These are phyloP conservation scores for Hoplias malabaricus DNA, from an alignment of 2,113 vertebrate genomes.

Conservation along the genomic window DNA sequence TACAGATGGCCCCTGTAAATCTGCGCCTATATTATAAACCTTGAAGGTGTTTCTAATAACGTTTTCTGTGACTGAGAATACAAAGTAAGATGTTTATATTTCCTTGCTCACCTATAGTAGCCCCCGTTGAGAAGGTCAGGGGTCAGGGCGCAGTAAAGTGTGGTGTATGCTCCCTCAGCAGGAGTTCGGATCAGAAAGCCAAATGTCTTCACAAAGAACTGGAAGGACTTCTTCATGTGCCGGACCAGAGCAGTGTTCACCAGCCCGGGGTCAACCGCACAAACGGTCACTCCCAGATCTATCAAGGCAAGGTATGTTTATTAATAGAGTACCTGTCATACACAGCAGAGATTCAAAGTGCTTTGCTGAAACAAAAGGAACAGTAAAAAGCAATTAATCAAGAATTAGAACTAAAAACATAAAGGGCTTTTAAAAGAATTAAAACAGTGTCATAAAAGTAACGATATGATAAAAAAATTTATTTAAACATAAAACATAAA, in stretches of 20 bases:
- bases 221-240: conserved; percentile 55
- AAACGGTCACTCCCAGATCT: conserved; percentile 65
- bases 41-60: background rate
- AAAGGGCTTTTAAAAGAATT: too few species aligned
- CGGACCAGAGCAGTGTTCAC: conserved; percentile 64
- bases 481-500: too few species aligned
- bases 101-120: conserved; percentile 64
- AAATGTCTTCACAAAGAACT: conserved; percentile 47
- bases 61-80: background rate
- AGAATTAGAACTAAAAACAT: too few species aligned
- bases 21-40: too few species aligned
- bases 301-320: too few species aligned
- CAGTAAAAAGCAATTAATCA: too few species aligned
- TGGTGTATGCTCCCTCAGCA: conserved; percentile 68
- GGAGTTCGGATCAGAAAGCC: conserved; percentile 60
- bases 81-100: background rate
- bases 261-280: conserved; percentile 66
- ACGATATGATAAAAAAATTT: too few species aligned
- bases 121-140: conserved; percentile 63
- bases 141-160: conserved; percentile 64
- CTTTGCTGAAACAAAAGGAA: too few species aligned
- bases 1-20: too few species aligned
- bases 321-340: too few species aligned
- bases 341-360: too few species aligned
- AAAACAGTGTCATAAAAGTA: too few species aligned